phyloP scores from a whole-genome alignment of 2,888 invertebrate species.

The Metopia argyrocephala region DNA sequence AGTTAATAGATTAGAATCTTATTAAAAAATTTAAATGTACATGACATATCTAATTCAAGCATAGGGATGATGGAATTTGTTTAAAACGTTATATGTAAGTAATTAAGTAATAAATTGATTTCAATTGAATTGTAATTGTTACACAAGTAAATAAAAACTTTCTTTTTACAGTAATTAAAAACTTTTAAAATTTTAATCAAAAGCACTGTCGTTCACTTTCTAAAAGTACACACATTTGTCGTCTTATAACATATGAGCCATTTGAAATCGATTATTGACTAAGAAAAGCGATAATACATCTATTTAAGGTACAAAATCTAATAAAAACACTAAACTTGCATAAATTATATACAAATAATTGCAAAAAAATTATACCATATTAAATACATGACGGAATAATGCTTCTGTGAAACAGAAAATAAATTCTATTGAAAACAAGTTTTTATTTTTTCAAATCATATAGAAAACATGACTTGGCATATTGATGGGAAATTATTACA shows the following conservation, averaged over 20 bases:
- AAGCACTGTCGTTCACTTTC: not conserved
- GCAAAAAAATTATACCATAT: not conserved
- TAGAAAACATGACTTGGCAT: not conserved
- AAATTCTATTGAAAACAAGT: not conserved
- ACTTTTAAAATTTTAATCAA: not conserved
- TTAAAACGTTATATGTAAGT: not conserved
- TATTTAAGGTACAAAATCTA: constrained; percentile 15
- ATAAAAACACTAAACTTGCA: constrained; percentile 3
- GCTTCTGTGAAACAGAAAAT: no score
- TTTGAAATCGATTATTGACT: constrained; percentile 32
- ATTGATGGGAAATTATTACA: not conserved
- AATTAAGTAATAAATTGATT: not conserved
- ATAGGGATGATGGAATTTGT: not conserved
- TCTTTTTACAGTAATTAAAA: not conserved
- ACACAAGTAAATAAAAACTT: not conserved
- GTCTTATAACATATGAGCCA: not conserved
- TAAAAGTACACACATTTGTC: not conserved
- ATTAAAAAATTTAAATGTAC: not conserved
- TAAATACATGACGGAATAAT: not conserved
- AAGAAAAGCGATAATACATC: constrained; percentile 11
- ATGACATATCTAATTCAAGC: not conserved
- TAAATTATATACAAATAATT: constrained; percentile 17
- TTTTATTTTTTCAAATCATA: no score
- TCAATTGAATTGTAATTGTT: not conserved
- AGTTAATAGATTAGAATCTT: constrained; percentile 21